Conservation (phyloP, 2,797 vertebrate genomes). For the Poecile montanus region DNA sequence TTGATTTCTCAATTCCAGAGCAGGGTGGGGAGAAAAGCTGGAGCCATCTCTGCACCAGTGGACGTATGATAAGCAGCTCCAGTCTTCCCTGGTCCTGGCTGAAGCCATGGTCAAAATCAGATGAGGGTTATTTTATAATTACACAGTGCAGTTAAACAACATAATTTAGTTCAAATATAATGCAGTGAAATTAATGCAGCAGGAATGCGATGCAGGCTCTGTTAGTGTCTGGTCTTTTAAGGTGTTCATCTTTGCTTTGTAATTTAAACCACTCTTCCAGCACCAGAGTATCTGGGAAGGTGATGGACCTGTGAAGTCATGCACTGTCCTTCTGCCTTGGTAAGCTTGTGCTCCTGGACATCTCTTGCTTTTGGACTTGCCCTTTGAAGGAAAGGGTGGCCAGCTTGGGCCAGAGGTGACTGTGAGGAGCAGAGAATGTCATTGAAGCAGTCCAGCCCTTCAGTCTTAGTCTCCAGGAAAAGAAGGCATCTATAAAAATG, state of each 20-base stretch:
- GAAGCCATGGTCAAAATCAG: neutral
- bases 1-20: neutral
- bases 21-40: neutral
- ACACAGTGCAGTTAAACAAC: neutral
- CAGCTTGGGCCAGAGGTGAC: neutral
- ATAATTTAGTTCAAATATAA: neutral
- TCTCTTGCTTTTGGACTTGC: neutral
- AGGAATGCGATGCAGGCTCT: neutral
- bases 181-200: neutral
- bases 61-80: neutral
- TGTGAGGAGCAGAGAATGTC: neutral
- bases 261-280: neutral
- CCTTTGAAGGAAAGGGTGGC: neutral
- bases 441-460: neutral
- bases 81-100: neutral
- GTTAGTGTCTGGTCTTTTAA: neutral
- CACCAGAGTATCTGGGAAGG: neutral
- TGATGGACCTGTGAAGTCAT: neutral
- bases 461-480: neutral
- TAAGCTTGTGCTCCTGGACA: neutral
- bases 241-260: neutral
- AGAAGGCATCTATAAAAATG: neutral
- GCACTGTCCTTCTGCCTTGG: neutral
- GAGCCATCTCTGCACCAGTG: neutral
- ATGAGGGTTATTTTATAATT: slow-evolving; percentile 6